Evolutionary conservation across 1,140 invertebrate genomes (phyloP), one percentile per base, ranked within the genome.

Genomic region (Eupeodes corollae): DNA sequence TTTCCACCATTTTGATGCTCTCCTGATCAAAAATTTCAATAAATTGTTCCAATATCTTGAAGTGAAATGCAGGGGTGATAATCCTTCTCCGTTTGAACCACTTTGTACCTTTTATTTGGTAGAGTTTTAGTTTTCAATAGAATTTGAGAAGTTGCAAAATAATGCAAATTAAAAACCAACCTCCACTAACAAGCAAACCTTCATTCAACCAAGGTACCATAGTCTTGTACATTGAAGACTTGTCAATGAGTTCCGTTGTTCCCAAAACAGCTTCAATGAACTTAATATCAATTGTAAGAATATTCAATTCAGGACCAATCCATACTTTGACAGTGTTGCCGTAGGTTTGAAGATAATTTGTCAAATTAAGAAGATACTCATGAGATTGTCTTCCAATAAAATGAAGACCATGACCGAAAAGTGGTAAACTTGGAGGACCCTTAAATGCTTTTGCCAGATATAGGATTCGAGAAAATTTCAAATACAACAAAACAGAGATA

Each of bases 11-110:
- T 32, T 76, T 67, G 8, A 70, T 56, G 19, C 79, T 73, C 53
- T 89, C 82, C 42, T 79, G 73, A 52, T 86, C 81, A 63, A 92
- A 89, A 3, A 75, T 60, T 61, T 71, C 56, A 53, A 74, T 61
- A 75, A 91, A 93, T 55, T 82, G 76, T 42, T 90, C 80, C 3
- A 93, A 68, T 44, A 91, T 87, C 56, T 82, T 81, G 57, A 90
- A 91, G 67, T 92, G 89, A 61, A 94, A 94, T 0, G 88, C 81
- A 9, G 90, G 89, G 2, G 86, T 86, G 9, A 94, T 69, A 42
- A 91, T 73, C 68, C 86, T 89, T 15, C 90, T 72, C n/a, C 86
- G 71, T 13, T 71, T 69, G 39, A 78, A 75, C 91, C 91, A 94
- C 60, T 87, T 86, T 14, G 63, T 54, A 32, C 75, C 76, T 1